Evolutionary conservation across 2,113 vertebrate genomes (phyloP).

Genomic region (Myrmecobius fasciatus): DNA sequence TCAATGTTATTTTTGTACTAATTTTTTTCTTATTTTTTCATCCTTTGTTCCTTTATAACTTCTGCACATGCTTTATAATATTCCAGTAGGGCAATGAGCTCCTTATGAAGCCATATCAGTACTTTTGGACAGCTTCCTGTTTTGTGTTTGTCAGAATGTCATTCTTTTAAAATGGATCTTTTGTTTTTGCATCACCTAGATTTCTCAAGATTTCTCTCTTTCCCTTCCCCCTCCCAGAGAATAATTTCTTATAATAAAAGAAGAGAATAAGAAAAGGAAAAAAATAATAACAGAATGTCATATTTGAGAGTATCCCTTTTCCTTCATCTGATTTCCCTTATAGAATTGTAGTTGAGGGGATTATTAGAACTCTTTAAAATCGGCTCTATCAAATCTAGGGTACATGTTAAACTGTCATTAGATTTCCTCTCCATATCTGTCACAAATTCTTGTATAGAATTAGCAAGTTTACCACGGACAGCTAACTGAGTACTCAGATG

Average conservation of each 20-base stretch:
- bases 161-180: not conserved
- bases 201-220: not conserved
- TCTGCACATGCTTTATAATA: not conserved
- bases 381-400: not conserved
- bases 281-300: not conserved
- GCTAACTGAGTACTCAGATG: not conserved
- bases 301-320: not conserved
- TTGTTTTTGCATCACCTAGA: not conserved
- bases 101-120: not conserved
- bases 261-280: not conserved
- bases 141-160: not conserved
- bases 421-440: not conserved
- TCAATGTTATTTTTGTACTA: not conserved
- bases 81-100: not conserved
- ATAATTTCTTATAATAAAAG: not conserved
- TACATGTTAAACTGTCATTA: not conserved
- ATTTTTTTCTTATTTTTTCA: not conserved
- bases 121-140: not conserved
- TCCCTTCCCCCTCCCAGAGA: not conserved
- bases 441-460: not conserved
- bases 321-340: not conserved
- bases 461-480: not conserved
- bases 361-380: not conserved
- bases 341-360: not conserved
- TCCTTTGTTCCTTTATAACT: not conserved